These are phyloP conservation scores for Scaptodrosophila lebanonensis DNA, from an alignment of 1,140 invertebrate species.

Conservation along the genomic window DNA sequence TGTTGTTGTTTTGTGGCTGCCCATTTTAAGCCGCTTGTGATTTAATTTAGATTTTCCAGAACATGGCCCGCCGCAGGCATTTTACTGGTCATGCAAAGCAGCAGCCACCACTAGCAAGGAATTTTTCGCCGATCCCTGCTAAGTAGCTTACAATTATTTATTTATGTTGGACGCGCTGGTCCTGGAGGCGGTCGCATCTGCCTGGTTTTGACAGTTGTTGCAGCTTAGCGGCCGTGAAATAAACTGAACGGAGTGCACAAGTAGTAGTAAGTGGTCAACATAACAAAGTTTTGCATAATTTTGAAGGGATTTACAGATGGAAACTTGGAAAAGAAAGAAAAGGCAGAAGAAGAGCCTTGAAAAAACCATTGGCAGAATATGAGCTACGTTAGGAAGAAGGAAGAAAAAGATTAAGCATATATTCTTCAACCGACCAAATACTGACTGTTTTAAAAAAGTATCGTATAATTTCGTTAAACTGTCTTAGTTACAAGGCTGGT, in stretches of 20 bases:
- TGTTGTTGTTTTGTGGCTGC: neutral
- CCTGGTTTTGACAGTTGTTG: slow-evolving; percentile 42
- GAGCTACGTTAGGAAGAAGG: too few species aligned
- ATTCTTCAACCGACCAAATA: too few species aligned
- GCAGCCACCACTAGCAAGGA: too few species aligned
- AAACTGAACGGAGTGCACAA: slow-evolving; percentile 6
- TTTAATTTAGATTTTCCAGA: slow-evolving; percentile 1
- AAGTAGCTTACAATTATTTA: slow-evolving; percentile 61
- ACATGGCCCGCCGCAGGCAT: too few species aligned
- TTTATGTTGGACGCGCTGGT: slow-evolving; percentile 39
- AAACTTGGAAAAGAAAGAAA: too few species aligned
- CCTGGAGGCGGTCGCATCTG: neutral
- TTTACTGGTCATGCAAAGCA: too few species aligned
- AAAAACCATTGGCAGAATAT: too few species aligned
- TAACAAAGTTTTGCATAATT: slow-evolving; percentile 30
- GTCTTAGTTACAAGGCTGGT: too few species aligned
- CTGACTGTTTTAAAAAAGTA: too few species aligned
- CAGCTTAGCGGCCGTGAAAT: slow-evolving; percentile 43
- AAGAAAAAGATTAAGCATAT: too few species aligned
- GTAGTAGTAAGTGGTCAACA: neutral
- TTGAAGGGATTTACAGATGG: slow-evolving; percentile 21
- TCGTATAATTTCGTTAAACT: too few species aligned
- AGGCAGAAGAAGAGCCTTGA: too few species aligned
- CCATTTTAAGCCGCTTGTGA: neutral
- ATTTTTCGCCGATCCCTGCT: slow-evolving; percentile 6